These are phyloP conservation scores for Chromis chromis DNA, from an alignment of 2,797 vertebrate species.

Conservation along the genomic window DNA sequence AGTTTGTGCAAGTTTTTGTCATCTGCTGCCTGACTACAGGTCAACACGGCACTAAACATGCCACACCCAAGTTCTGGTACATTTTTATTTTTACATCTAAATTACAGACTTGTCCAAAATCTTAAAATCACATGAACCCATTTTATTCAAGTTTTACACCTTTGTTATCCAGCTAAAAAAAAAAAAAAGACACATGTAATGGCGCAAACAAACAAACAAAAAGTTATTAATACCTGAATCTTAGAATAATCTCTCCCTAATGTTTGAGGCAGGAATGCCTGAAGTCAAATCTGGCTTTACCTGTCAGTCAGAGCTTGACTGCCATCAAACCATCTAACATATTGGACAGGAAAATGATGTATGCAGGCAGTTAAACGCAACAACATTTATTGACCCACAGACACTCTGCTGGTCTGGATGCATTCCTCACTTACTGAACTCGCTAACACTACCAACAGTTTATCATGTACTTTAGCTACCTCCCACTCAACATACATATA, in stretches of 20 bases:
- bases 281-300: background rate
- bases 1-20: slow-evolving; percentile 20
- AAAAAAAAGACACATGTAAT: background rate
- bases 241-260: background rate
- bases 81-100: slow-evolving; percentile 12
- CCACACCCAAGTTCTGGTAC: slow-evolving; percentile 1
- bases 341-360: too few species aligned
- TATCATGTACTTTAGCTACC: too few species aligned
- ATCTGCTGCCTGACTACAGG: slow-evolving; percentile 16
- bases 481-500: too few species aligned
- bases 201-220: background rate
- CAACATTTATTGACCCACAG: too few species aligned
- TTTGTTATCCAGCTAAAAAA: too few species aligned
- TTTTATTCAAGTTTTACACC: background rate
- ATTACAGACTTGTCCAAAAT: background rate
- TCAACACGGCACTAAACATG: background rate
- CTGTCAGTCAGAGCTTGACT: background rate
- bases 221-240: too few species aligned
- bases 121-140: background rate
- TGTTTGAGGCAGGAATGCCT: slow-evolving; percentile 4
- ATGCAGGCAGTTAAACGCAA: too few species aligned
- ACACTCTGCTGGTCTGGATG: too few species aligned
- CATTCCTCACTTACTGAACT: too few species aligned
- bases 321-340: too few species aligned
- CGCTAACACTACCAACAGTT: too few species aligned